Percentiles rank a stretch among this genome's conserved stretches.
Conservation (phyloP, 2,888 invertebrate species). For the Cryptus armator region DNA sequence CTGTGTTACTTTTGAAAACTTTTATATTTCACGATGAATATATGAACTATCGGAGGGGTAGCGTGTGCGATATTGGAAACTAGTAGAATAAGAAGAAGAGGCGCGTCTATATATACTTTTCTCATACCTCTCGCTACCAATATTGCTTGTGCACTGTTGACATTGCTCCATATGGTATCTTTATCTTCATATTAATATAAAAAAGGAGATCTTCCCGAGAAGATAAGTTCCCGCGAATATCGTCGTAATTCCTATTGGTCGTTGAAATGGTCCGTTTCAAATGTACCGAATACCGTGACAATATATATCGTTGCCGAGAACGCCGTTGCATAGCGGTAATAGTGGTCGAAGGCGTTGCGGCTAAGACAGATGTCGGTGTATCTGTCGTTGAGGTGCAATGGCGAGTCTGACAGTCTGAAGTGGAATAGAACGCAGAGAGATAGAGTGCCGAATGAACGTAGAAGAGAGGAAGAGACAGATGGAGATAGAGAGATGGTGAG, state of each 20-base stretch:
- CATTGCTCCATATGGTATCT: not conserved
- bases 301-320: conserved; percentile 31
- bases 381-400: not conserved
- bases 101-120: conserved; percentile 21
- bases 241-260: conserved; percentile 1
- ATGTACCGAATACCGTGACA: conserved; percentile 41
- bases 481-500: conserved; percentile 12
- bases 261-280: conserved; percentile 6
- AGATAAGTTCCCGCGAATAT: no score
- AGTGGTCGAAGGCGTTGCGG: not conserved
- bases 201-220: not conserved
- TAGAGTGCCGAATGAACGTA: not conserved
- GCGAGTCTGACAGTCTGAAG: not conserved
- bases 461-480: conserved; percentile 41
- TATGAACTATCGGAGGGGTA: conserved; percentile 14
- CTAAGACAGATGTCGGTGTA: not conserved
- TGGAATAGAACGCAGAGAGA: conserved; percentile 22
- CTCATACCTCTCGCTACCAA: conserved; percentile 21
- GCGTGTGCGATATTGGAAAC: conserved; percentile 49
- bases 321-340: conserved; percentile 1
- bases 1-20: conserved; percentile 59
- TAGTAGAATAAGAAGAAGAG: conserved; percentile 14
- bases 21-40: conserved; percentile 52
- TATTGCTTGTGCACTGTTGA: conserved; percentile 40
- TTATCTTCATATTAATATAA: not conserved